These are phyloP conservation scores for Nesogale talazaci DNA, from an alignment of 2,113 vertebrate genomes.

Conservation along the genomic window DNA sequence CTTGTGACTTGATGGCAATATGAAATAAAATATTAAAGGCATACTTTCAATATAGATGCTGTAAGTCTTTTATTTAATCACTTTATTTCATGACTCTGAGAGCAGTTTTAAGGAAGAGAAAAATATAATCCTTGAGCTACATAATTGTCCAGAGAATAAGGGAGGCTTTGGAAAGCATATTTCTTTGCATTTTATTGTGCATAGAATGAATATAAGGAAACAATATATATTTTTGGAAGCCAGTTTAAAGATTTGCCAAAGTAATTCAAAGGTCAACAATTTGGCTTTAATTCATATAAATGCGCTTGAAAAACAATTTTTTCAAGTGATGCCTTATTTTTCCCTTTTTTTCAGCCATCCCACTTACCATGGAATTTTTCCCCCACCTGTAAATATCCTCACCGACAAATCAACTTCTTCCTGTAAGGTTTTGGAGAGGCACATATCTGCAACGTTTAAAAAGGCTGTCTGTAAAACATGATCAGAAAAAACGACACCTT, in stretches of 20 bases:
- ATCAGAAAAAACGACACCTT: neutral
- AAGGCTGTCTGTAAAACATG: neutral
- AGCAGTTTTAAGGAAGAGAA: neutral
- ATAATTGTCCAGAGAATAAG: neutral
- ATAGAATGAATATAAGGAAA: neutral
- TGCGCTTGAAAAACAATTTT: neutral
- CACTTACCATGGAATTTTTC: neutral
- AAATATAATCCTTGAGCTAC: neutral
- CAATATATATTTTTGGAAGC: neutral
- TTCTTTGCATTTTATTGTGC: neutral
- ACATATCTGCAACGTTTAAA: neutral
- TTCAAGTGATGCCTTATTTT: neutral
- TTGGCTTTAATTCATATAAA: neutral
- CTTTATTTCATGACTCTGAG: too few species aligned
- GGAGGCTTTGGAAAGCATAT: neutral
- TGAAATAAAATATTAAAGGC: too few species aligned
- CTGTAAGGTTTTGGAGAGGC: neutral
- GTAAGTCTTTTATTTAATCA: too few species aligned
- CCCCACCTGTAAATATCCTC: neutral
- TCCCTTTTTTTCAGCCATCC: neutral
- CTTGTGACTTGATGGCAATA: too few species aligned
- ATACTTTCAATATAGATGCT: too few species aligned
- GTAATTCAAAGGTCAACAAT: accelerated
- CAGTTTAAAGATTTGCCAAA: neutral
- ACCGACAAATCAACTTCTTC: neutral